Evolutionary conservation across 2,888 invertebrate genomes (phyloP).

Genomic region (Smittia sp.): DNA sequence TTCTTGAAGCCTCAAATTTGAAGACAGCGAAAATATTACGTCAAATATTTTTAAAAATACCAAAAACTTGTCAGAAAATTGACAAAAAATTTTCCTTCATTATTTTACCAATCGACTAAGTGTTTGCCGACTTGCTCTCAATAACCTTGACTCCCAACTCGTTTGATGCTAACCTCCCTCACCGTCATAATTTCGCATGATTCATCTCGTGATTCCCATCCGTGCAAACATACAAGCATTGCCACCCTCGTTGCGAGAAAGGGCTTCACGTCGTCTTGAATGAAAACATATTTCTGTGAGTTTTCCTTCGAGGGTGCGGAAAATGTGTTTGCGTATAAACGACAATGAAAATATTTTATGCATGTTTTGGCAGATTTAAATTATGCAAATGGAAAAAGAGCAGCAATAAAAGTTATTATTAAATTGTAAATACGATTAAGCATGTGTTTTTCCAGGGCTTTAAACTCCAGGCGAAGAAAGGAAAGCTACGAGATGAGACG

Average conservation of each 20-base stretch:
- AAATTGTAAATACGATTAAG: constrained; percentile 39
- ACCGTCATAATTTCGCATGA: not conserved
- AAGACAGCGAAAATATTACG: too few species aligned
- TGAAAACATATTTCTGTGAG: not conserved
- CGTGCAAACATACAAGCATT: not conserved
- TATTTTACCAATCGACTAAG: too few species aligned
- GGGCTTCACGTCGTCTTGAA: not conserved
- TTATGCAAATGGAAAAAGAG: constrained; percentile 35
- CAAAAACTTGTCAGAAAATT: too few species aligned
- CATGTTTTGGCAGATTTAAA: constrained; percentile 37
- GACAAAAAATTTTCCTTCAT: too few species aligned
- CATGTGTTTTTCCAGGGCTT: constrained; percentile 34
- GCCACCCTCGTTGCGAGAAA: not conserved
- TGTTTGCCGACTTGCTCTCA: too few species aligned
- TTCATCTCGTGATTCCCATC: constrained; percentile 1
- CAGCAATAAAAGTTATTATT: constrained; percentile 38
- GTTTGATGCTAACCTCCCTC: too few species aligned
- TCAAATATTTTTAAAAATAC: too few species aligned
- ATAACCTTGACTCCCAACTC: too few species aligned
- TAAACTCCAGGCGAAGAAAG: not conserved
- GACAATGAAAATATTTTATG: constrained; percentile 34
- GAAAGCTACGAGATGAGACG: constrained; percentile 22
- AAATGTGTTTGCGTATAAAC: constrained; percentile 23
- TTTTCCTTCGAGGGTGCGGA: not conserved
- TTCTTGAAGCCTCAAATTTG: too few species aligned